These are phyloP conservation scores for Didymodactylos carnosus DNA, from an alignment of 2,888 invertebrate species.

Conservation along the genomic window DNA sequence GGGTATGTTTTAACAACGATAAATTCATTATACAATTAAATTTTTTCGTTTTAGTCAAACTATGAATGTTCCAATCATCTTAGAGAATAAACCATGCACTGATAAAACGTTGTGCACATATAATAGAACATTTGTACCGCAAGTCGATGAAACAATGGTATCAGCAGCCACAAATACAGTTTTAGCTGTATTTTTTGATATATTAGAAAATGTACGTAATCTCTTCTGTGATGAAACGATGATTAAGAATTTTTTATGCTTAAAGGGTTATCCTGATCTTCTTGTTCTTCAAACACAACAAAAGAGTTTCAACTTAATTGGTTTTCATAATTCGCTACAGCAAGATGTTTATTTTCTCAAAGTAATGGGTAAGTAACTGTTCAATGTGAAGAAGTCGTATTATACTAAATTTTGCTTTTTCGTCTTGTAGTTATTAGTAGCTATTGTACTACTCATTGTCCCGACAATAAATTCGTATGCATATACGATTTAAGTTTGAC, in stretches of 20 bases:
- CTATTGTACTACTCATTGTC: conserved; percentile 7
- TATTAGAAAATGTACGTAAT: conserved; percentile 59
- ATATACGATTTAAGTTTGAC: no score
- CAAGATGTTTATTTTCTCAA: conserved; percentile 89
- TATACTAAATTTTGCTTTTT: not conserved
- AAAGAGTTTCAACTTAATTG: conserved; percentile 25
- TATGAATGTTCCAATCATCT: conserved; percentile 43
- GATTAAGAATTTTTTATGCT: not conserved
- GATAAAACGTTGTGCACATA: conserved; percentile 51
- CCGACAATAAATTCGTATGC: not conserved
- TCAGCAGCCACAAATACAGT: conserved; percentile 35
- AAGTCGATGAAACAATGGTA: not conserved
- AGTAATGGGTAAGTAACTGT: conserved; percentile 39
- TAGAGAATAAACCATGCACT: conserved; percentile 57
- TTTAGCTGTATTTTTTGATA: conserved; percentile 73
- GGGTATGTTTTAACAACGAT: not conserved
- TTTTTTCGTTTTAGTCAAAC: not conserved
- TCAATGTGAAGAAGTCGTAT: no score
- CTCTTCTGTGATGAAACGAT: not conserved
- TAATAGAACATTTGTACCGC: conserved; percentile 49
- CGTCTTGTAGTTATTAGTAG: conserved; percentile 14
- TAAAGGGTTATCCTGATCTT: conserved; percentile 9
- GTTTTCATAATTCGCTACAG: conserved; percentile 65
- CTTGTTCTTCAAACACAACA: not conserved
- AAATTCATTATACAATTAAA: not conserved